Percentiles rank a stretch among this genome's conserved stretches.
Conservation (phyloP, 2,888 invertebrate genomes). For the Periphyllus acericola region DNA sequence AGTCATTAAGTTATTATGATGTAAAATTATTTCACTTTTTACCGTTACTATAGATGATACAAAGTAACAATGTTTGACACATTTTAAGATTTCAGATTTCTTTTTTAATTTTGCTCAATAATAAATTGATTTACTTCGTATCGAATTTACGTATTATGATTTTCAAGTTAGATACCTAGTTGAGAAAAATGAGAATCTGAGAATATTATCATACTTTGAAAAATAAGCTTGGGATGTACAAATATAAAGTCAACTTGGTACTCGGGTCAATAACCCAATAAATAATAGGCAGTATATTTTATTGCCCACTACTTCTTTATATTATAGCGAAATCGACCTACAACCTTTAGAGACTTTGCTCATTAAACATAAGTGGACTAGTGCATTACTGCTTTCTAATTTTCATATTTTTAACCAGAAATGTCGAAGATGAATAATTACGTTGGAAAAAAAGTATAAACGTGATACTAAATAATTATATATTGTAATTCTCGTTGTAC, state of each 20-base stretch:
- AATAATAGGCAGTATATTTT: neutral
- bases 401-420: neutral
- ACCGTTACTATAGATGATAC: too few species aligned
- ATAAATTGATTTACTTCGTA: neutral
- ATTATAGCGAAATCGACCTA: slow-evolving; percentile 27
- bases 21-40: too few species aligned
- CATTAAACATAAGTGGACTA: neutral
- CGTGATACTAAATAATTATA: neutral
- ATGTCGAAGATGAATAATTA: neutral
- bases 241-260: neutral
- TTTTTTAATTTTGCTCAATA: neutral
- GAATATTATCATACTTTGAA: too few species aligned
- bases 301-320: neutral
- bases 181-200: too few species aligned
- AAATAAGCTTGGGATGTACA: neutral
- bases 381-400: neutral
- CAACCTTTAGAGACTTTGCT: neutral
- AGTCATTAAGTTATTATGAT: too few species aligned
- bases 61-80: too few species aligned
- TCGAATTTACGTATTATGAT: neutral
- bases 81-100: too few species aligned
- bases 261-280: slow-evolving; percentile 9
- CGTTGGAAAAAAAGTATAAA: neutral
- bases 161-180: too few species aligned
- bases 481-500: neutral